Evolutionary conservation across 2,797 vertebrate species (phyloP).

Genomic region (Sebastolobus altivelis): DNA sequence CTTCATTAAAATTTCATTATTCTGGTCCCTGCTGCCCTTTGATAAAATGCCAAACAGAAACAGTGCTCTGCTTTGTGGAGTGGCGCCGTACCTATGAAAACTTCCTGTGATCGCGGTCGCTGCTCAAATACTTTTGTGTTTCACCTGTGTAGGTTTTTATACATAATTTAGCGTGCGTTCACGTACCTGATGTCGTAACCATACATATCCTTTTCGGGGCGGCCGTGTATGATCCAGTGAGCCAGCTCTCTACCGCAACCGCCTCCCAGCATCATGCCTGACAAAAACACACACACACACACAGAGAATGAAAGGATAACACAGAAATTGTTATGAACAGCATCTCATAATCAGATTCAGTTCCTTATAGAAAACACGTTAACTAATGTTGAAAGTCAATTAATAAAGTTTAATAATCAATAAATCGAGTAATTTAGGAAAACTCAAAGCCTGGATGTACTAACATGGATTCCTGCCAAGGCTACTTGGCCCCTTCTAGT

Average conservation of each 20-base stretch:
- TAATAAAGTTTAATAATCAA: background rate
- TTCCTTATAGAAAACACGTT: background rate
- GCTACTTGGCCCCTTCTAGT: no score
- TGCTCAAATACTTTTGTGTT: background rate
- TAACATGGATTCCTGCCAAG: no score
- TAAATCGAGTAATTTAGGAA: no score
- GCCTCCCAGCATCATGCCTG: constrained; percentile 99
- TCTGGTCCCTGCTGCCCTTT: constrained; percentile 16
- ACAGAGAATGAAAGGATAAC: background rate
- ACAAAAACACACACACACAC: constrained; percentile 4
- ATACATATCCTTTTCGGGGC: constrained; percentile 97
- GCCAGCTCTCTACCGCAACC: constrained; percentile 97
- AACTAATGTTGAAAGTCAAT: background rate
- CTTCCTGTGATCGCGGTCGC: background rate
- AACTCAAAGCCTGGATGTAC: no score
- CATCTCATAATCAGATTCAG: background rate
- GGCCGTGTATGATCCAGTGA: constrained; percentile 93
- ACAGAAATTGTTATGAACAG: background rate
- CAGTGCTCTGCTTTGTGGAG: background rate
- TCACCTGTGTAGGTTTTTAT: background rate
- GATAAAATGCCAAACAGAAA: constrained; percentile 1
- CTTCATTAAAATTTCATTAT: constrained; percentile 16
- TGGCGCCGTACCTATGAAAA: background rate
- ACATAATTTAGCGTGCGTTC: background rate
- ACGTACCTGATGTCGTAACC: constrained; percentile 94